Conservation (phyloP, 2,797 vertebrate genomes). For the Poeciliopsis infans region DNA sequence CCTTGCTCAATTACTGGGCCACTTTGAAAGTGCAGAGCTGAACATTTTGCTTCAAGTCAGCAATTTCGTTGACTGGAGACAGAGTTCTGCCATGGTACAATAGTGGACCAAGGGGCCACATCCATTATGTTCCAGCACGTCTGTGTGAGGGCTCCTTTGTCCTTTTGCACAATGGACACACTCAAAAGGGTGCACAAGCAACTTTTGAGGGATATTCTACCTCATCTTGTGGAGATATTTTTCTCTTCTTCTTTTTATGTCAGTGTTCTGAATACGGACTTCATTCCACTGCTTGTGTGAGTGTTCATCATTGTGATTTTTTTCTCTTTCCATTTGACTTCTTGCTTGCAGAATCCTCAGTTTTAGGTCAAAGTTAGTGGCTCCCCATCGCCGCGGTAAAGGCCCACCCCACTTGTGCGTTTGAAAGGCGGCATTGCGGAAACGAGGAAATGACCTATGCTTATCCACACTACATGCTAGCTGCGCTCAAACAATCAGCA, state of each 20-base stretch:
- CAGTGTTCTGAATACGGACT: constrained; percentile 10
- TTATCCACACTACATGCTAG: constrained; percentile 68
- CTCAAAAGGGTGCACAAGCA: constrained; percentile 37
- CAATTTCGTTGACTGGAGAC: constrained; percentile 15
- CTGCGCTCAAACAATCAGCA: constrained; percentile 68
- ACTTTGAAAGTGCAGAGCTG: constrained; percentile 31
- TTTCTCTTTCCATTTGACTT: constrained; percentile 41
- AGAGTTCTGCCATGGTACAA: constrained; percentile 50
- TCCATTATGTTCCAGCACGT: constrained; percentile 65
- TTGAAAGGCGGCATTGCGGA: constrained; percentile 66
- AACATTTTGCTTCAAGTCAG: constrained; percentile 27
- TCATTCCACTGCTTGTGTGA: constrained; percentile 26
- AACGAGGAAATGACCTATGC: constrained; percentile 75
- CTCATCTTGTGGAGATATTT: constrained; percentile 23
- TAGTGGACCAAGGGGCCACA: constrained; percentile 52
- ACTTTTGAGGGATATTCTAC: constrained; percentile 47
- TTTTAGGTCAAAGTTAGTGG: constrained; percentile 36
- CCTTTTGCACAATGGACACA: constrained; percentile 54
- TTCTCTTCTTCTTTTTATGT: constrained; percentile 9
- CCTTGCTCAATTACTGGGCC: constrained; percentile 2
- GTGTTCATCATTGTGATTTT: constrained; percentile 26
- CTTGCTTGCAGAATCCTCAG: constrained; percentile 26
- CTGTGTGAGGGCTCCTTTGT: constrained; percentile 56
- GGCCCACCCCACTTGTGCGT: constrained; percentile 54
- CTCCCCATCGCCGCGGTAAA: constrained; percentile 44